Evolutionary conservation across 2,113 vertebrate species (phyloP).

Genomic region (Tretioscincus oriximinensis): DNA sequence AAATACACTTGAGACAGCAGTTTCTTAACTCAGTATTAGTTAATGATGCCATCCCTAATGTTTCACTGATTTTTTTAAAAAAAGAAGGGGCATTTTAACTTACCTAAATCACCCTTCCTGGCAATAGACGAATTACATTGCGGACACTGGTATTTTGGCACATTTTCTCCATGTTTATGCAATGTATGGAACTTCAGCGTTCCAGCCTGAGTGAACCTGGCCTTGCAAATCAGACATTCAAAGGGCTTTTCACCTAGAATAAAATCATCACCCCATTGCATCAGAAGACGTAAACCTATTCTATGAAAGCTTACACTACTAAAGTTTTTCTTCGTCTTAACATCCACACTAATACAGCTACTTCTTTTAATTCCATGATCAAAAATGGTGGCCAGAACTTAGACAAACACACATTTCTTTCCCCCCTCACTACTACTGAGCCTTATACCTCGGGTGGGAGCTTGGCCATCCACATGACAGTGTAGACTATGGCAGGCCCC

Average conservation of each 20-base stretch:
- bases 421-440: background rate
- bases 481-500: no score
- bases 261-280: no score
- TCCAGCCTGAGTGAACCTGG: conserved; percentile 70
- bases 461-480: no score
- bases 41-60: background rate
- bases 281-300: no score
- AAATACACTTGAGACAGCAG: background rate
- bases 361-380: no score
- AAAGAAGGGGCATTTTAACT: conserved; percentile 43
- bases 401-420: background rate
- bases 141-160: conserved; percentile 68
- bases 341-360: no score
- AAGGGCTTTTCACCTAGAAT: conserved; percentile 71
- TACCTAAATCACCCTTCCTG: conserved; percentile 72
- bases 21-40: conserved; percentile 15
- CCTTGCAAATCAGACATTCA: conserved; percentile 62
- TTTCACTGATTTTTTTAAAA: background rate
- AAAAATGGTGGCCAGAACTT: no score
- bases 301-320: no score
- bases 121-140: conserved; percentile 51
- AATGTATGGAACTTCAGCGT: conserved; percentile 69
- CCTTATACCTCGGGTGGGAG: no score
- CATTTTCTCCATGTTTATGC: conserved; percentile 69
- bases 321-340: no score